Evolutionary conservation across 1,140 invertebrate genomes (phyloP), one percentile per base, ranked within the genome.

Genomic region (Ostrea edulis): DNA sequence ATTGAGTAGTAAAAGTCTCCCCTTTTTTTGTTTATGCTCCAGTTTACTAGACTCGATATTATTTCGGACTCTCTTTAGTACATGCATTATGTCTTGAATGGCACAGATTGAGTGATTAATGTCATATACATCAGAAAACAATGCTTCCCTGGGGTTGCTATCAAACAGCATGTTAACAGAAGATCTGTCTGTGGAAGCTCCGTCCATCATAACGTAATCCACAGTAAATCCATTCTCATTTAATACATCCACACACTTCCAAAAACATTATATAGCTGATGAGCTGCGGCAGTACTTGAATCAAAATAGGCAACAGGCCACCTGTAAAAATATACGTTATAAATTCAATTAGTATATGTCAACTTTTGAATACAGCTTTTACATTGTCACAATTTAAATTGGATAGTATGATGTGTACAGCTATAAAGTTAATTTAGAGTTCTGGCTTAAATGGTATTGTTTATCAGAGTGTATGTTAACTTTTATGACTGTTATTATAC

Each of bases 261-360:
- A 90, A 82, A 90, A 90, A 20, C 88, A 8, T 58, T 90, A 55
- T 87, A 90, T 11, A 90, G 68, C 68, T 90, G 81, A 65, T 86
- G 82, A 14, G 89, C 87, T 25, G 82, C 86, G 17, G 87, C 89
- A 12, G 85, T 83, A 68, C 71, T 55, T 8, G 87, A 88, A 11
- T 83, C 87, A 86, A 87, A 90, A 52, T 90, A 90, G 20, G 83
- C 89, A 77, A 90, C 87, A 65, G 89, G 87, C 89, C 89, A 90
- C 84, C 86, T 90, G 65, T 25, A 54, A 77, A 68, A 55, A 55
- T 14, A 55, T n/a, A n/a, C n/a, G n/a, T n/a, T n/a, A n/a, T n/a
- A n/a, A n/a, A n/a, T n/a, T n/a, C n/a, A n/a, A n/a, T n/a, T n/a
- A n/a, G n/a, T n/a, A n/a, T n/a, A n/a, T n/a, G n/a, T n/a, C n/a